A percentile compares a stretch with the other conserved stretches of the same genome.
These are phyloP conservation scores for Agrotis ipsilon DNA, from an alignment of 2,888 invertebrate species.

Conservation along the genomic window DNA sequence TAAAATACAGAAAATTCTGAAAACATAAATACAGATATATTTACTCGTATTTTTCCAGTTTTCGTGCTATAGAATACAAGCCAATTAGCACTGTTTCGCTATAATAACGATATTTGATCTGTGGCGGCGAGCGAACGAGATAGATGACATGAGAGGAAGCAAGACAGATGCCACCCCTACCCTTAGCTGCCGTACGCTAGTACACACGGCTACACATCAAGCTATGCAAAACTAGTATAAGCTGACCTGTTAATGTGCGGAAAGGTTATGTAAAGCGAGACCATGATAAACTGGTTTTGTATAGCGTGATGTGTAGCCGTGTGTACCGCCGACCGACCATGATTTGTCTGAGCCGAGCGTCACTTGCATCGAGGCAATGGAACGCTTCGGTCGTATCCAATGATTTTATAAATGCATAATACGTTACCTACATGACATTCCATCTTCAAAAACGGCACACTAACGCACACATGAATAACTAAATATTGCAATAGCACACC, in stretches of 20 bases:
- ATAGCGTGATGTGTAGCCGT: no score
- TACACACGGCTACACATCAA: no score
- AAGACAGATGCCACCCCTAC: slow-evolving; percentile 5
- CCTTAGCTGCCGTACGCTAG: neutral
- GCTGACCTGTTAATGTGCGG: no score
- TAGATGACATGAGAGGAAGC: neutral
- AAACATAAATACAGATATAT: neutral
- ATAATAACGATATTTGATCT: slow-evolving; percentile 25
- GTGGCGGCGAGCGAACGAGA: slow-evolving; percentile 8
- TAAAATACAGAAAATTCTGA: neutral
- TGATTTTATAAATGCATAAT: no score
- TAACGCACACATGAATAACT: no score
- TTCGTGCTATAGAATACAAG: slow-evolving; percentile 4
- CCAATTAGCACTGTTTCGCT: slow-evolving; percentile 21
- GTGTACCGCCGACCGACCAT: slow-evolving; percentile 8
- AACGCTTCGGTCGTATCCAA: neutral
- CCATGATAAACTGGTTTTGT: no score
- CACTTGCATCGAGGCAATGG: neutral
- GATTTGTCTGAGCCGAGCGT: neutral
- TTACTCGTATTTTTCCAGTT: neutral
- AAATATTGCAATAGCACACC: no score
- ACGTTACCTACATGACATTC: no score
- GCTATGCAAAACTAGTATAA: no score
- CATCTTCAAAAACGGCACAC: no score
- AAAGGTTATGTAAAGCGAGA: no score